Base-by-base conservation (phyloP, 2,797 vertebrate species). In the Parauchenoglanis punctatus region DNA sequence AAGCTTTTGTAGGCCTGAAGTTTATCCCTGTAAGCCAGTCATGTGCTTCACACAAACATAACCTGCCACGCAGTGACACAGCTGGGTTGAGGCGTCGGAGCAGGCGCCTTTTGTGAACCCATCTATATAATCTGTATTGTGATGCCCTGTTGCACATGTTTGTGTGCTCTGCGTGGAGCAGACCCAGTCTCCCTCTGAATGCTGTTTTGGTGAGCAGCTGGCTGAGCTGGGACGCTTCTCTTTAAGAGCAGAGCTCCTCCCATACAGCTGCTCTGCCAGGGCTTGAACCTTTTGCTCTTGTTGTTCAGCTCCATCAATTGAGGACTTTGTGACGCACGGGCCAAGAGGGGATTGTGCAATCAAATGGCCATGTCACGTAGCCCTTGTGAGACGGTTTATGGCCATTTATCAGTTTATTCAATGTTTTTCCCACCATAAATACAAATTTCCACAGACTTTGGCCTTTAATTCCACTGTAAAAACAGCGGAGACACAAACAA, bases 291-390 rank as follows among this genome's bases (percentile, higher is more conserved):
- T 92, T 91, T 80, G 89, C 91, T 93, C 92, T 92, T 93, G 92
- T 94, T 94, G 93, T 94, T 92, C 91, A 88, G 91, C 88, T 28
- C 85, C 92, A 81, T 93, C 70, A 92, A 88, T 87, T 88, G 89
- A 91, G 93, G 93, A 93, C 90, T 94, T 91, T 92, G 91, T 94
- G 92, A 92, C 91, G 89, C 87, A 85, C 59, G 3, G 81, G 89
- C 86, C 85, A 73, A 89, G 89, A 87, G 91, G 91, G 91, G 91
- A 91, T 94, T 95, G 94, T 90, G 93, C 92, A 94, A 94, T 93
- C 90, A 91, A 90, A 70, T 75, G 88, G 87, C 54, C 25, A 35
- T 70, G 85, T 95, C 95, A 96, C 93, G 92, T 95, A 94, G 91
- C 93, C 83, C 70, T 25, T 15, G 87, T 85, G 91, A 87, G 6